Evolutionary conservation across 1,140 invertebrate species (phyloP).

Genomic region (Atta colombica): DNA sequence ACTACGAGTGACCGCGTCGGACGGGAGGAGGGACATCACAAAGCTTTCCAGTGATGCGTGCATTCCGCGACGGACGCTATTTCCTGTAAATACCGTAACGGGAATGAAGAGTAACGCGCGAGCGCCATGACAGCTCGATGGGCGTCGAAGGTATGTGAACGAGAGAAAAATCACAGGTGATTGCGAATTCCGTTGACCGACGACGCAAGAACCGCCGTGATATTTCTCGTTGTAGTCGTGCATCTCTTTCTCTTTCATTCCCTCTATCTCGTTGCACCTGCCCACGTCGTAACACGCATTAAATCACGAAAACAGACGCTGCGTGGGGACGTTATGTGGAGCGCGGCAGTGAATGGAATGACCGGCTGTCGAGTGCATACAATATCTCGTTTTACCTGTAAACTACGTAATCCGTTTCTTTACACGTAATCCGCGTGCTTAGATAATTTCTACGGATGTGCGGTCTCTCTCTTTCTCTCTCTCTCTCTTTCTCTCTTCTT

Average conservation of each 20-base stretch:
- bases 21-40: not conserved
- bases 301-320: conserved; percentile 70
- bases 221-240: conserved; percentile 6
- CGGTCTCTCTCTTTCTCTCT: not conserved
- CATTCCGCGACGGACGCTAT: conserved; percentile 42
- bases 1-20: not conserved
- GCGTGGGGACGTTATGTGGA: conserved; percentile 68
- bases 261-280: conserved; percentile 17
- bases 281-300: conserved; percentile 64
- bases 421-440: conserved; percentile 10
- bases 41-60: conserved; percentile 48
- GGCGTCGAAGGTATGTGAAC: not conserved
- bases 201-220: not conserved
- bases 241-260: not conserved
- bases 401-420: conserved; percentile 43
- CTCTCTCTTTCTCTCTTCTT: not conserved
- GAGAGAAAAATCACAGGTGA: conserved; percentile 21
- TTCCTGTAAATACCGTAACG: conserved; percentile 51
- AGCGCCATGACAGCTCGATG: not conserved
- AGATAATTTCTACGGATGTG: not conserved
- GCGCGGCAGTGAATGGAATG: conserved; percentile 58
- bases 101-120: conserved; percentile 20
- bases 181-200: conserved; percentile 37
- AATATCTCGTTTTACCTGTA: conserved; percentile 13
- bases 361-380: conserved; percentile 18